Evolutionary conservation across 2,113 vertebrate species (phyloP).

Genomic region (Xiphophorus hellerii): DNA sequence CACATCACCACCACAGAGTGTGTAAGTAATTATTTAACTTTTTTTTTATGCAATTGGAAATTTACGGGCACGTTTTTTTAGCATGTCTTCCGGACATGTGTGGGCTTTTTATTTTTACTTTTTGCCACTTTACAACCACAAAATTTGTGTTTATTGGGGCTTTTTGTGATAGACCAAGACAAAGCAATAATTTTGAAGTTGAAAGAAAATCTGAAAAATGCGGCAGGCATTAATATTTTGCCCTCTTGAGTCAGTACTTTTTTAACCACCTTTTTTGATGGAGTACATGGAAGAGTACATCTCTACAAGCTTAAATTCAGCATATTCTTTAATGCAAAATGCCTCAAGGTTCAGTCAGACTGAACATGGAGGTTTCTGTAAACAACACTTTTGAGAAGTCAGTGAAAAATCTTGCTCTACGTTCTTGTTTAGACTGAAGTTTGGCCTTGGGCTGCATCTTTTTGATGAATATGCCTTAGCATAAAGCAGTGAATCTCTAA

Average conservation of each 20-base stretch:
- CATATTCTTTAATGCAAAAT: background rate
- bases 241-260: background rate
- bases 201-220: background rate
- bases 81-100: background rate
- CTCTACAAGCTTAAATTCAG: background rate
- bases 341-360: background rate
- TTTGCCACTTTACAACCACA: background rate
- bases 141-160: background rate
- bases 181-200: background rate
- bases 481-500: too few species aligned
- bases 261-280: too few species aligned
- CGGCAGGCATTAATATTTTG: background rate
- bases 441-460: too few species aligned
- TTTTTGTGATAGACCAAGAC: background rate
- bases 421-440: too few species aligned
- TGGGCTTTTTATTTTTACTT: background rate
- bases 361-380: background rate
- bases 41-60: background rate
- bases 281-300: background rate
- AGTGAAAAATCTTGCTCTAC: too few species aligned
- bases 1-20: conserved; percentile 89
- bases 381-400: too few species aligned
- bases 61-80: background rate
- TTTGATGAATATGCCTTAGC: too few species aligned
- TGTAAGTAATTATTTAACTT: conserved; percentile 78